phyloP scores from a whole-genome alignment of 30 jellyfish, hydroid and myxozoan species.

The Cassiopea xamachana region DNA sequence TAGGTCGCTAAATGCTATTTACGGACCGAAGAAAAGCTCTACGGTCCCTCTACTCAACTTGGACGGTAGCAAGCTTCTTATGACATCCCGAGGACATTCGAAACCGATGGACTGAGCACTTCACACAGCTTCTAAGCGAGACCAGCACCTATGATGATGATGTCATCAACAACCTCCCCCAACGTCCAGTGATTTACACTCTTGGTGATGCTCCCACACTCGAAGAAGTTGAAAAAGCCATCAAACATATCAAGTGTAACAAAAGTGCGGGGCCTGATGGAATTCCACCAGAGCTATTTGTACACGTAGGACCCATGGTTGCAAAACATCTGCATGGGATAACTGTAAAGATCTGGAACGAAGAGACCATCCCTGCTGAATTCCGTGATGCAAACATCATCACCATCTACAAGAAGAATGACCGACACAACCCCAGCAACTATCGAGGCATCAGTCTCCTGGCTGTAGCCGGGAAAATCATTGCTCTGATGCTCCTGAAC shows the following conservation, averaged over 20 bases:
- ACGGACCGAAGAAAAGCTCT: background rate
- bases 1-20: background rate
- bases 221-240: background rate
- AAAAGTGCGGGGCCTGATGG: background rate
- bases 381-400: background rate
- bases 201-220: background rate
- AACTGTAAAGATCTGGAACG: background rate
- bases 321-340: background rate
- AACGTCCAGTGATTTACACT: background rate
- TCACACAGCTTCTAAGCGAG: background rate
- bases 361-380: background rate
- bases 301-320: background rate
- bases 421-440: background rate
- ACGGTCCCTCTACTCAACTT: background rate
- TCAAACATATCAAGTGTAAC: background rate
- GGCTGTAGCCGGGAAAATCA: background rate
- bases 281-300: background rate
- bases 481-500: background rate
- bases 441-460: background rate
- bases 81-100: too few relatives aligned
- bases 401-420: background rate
- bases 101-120: background rate
- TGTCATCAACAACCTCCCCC: background rate
- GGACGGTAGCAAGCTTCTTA: background rate
- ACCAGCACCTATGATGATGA: background rate